Conservation (phyloP, 2,797 vertebrate species). For the Chiroxiphia lanceolata region DNA sequence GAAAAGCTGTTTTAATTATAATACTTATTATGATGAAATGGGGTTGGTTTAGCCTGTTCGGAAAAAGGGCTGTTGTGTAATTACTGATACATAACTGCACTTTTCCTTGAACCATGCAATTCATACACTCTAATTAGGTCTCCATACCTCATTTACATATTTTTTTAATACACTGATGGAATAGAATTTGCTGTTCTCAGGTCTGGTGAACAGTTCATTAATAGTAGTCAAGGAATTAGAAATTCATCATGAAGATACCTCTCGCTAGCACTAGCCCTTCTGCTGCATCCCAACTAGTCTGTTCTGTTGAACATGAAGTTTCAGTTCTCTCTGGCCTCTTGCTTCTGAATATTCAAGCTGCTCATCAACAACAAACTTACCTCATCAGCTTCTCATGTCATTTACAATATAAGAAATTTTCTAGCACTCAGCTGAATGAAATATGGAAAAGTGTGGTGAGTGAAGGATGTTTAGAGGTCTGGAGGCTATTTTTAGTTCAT, state of each 20-base stretch:
- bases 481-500: background rate
- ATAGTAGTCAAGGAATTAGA: background rate
- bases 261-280: background rate
- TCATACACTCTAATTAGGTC: conserved; percentile 17
- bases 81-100: conserved; percentile 26
- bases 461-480: background rate
- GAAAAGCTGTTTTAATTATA: conserved; percentile 57
- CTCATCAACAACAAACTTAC: background rate
- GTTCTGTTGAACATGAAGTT: background rate
- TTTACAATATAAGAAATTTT: background rate
- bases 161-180: conserved; percentile 3
- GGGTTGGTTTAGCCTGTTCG: conserved; percentile 27
- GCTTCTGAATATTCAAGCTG: background rate
- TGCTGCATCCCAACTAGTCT: background rate
- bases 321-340: background rate
- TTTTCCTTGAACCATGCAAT: conserved; percentile 31
- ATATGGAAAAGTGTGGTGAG: background rate
- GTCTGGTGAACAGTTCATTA: background rate
- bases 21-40: conserved; percentile 34
- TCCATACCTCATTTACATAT: conserved; percentile 24
- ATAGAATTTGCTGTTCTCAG: conserved; percentile 3
- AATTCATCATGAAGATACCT: background rate
- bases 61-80: conserved; percentile 18
- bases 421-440: background rate
- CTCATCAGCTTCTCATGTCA: background rate